Conservation (phyloP, 2,797 vertebrate species). For the Gambelia wislizenii region DNA sequence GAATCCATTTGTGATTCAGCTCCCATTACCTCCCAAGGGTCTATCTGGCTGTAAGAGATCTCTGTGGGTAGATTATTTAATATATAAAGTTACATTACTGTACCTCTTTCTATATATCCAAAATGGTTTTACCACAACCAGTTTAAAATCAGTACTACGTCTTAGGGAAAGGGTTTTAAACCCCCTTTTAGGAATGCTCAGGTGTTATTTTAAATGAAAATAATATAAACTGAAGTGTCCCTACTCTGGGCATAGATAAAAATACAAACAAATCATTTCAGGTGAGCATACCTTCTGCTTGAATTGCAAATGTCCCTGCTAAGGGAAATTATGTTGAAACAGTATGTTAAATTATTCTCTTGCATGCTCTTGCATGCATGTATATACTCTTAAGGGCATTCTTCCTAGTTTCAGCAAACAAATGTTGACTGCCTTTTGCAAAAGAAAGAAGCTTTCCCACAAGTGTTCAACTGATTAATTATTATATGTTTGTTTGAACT, state of each 20-base stretch:
- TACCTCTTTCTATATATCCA: conserved; percentile 39
- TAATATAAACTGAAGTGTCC: conserved; percentile 68
- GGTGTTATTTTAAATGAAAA: conserved; percentile 60
- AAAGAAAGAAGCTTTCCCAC: neutral
- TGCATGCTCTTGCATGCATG: neutral
- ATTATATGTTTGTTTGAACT: conserved; percentile 40
- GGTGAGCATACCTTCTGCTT: conserved; percentile 68
- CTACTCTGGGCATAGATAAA: conserved; percentile 58
- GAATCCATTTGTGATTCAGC: conserved; percentile 30
- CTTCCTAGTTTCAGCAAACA: conserved; percentile 57
- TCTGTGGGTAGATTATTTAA: conserved; percentile 38
- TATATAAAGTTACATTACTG: conserved; percentile 50
- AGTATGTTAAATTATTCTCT: conserved; percentile 50
- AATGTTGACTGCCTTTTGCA: conserved; percentile 38
- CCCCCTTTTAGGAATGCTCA: conserved; percentile 41
- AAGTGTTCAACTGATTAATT: conserved; percentile 45
- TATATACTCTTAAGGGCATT: conserved; percentile 33
- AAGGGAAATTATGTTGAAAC: conserved; percentile 61
- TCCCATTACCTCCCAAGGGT: conserved; percentile 18
- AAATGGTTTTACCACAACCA: conserved; percentile 43
- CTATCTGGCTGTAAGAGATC: conserved; percentile 5
- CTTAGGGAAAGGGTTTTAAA: conserved; percentile 40
- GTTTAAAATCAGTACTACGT: conserved; percentile 39
- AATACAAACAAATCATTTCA: conserved; percentile 69
- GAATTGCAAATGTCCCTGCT: conserved; percentile 68